Conservation (phyloP, 2,888 invertebrate species). For the Halocaridina rubra region DNA sequence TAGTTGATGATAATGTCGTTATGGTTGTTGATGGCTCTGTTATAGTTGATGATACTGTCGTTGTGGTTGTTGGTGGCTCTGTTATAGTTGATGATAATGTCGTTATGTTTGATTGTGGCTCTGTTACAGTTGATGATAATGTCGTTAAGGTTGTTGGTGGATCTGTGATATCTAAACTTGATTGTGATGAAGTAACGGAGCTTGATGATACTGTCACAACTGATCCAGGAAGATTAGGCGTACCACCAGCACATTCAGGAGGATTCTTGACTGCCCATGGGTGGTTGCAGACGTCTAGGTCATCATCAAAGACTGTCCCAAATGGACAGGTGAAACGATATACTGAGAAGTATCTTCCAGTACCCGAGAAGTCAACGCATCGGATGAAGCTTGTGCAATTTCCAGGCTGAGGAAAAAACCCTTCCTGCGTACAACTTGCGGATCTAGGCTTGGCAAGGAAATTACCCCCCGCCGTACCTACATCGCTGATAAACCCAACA, state of each 20-base stretch:
- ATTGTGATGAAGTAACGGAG: too few relatives aligned
- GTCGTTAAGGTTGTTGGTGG: too few relatives aligned
- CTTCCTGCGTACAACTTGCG: constrained; percentile 56
- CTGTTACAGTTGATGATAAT: too few relatives aligned
- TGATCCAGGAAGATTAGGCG: constrained; percentile 26
- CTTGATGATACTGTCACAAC: constrained; percentile 6
- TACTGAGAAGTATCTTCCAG: constrained; percentile 35
- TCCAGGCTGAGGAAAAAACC: constrained; percentile 65
- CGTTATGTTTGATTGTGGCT: too few relatives aligned
- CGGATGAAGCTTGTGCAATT: constrained; percentile 66
- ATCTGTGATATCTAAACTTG: too few relatives aligned
- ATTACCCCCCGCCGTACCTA: constrained; percentile 30
- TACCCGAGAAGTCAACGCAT: constrained; percentile 62
- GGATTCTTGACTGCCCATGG: constrained; percentile 56
- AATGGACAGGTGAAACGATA: constrained; percentile 64
- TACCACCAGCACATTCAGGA: constrained; percentile 43
- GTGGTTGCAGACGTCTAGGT: constrained; percentile 64
- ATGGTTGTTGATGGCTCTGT: too few relatives aligned
- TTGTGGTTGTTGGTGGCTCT: too few relatives aligned
- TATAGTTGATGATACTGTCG: too few relatives aligned
- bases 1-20: too few relatives aligned
- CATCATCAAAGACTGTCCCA: constrained; percentile 65
- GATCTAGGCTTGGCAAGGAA: neutral
- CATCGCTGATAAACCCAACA: constrained; percentile 7
- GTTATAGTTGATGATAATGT: too few relatives aligned